These are phyloP conservation scores for Percopsis transmontana DNA, from an alignment of 2,113 vertebrate species.

Conservation along the genomic window DNA sequence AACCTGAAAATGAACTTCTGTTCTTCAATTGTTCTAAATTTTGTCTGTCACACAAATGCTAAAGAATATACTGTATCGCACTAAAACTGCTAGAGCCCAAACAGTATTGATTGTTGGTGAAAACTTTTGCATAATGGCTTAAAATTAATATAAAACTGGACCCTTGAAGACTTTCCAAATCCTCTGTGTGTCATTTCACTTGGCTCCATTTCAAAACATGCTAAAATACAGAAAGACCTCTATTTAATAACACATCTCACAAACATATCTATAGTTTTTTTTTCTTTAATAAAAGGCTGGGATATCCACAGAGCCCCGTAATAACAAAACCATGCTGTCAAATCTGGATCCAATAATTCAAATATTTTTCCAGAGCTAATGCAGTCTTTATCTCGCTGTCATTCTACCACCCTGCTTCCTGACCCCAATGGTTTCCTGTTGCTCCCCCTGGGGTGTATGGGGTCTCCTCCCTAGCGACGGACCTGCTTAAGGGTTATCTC, in stretches of 20 bases:
- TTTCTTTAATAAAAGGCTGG: neutral
- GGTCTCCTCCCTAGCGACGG: slow-evolving; percentile 8
- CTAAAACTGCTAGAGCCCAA: no score
- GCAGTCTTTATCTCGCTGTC: slow-evolving; percentile 8
- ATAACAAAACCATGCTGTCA: slow-evolving; percentile 7
- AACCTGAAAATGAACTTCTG: no score
- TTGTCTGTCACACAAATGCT: no score
- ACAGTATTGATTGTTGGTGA: no score
- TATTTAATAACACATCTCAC: no score
- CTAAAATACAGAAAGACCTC: no score
- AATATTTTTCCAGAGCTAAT: slow-evolving; percentile 13
- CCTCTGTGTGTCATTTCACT: neutral
- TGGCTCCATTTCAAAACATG: neutral
- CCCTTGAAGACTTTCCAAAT: neutral
- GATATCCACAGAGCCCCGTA: neutral
- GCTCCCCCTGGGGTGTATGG: slow-evolving; percentile 6
- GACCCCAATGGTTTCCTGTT: slow-evolving; percentile 14
- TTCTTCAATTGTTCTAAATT: no score
- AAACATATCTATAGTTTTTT: neutral
- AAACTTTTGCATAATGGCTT: no score
- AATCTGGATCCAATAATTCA: slow-evolving; percentile 18
- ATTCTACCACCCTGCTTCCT: slow-evolving; percentile 2
- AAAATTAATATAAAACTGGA: no score
- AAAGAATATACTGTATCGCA: no score
- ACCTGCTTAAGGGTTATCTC: slow-evolving; percentile 14